Evolutionary conservation across 1,140 invertebrate genomes (phyloP).

Genomic region (Tetraneura akinire): DNA sequence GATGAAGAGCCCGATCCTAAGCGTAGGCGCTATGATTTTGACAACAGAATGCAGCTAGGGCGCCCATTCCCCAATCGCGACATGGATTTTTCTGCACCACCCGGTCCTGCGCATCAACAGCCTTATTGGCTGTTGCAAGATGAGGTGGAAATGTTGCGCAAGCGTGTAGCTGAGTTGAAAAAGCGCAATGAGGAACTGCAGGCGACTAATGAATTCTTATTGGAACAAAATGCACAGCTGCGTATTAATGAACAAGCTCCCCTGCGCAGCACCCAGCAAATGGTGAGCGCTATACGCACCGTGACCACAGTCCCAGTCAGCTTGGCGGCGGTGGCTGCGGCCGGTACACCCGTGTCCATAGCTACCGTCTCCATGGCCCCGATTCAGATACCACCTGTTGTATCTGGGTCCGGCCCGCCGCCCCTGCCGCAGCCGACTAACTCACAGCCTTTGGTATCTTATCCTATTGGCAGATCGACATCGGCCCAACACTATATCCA

Average conservation of each 20-base stretch:
- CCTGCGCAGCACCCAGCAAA: constrained; percentile 59
- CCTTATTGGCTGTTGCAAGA: constrained; percentile 56
- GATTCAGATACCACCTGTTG: constrained; percentile 64
- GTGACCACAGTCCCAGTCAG: constrained; percentile 69
- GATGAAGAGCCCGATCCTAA: constrained; percentile 42
- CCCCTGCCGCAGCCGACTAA: constrained; percentile 58
- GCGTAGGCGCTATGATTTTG: constrained; percentile 44
- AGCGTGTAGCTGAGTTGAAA: constrained; percentile 74
- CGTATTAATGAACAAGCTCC: constrained; percentile 64
- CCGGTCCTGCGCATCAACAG: constrained; percentile 44
- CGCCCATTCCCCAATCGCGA: constrained; percentile 47
- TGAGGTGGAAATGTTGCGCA: constrained; percentile 71
- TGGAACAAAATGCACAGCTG: constrained; percentile 79
- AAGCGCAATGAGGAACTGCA: constrained; percentile 67
- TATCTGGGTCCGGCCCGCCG: constrained; percentile 59
- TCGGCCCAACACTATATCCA: constrained; percentile 51
- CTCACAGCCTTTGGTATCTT: constrained; percentile 68
- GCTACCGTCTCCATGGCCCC: constrained; percentile 65
- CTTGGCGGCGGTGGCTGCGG: constrained; percentile 62
- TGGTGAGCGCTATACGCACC: constrained; percentile 65
- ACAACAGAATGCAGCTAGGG: constrained; percentile 42
- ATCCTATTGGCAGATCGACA: constrained; percentile 66
- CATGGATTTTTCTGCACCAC: constrained; percentile 40
- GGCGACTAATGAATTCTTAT: constrained; percentile 79
- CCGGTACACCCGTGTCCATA: constrained; percentile 62